Percentiles rank a stretch among this genome's conserved stretches.
These are phyloP conservation scores for Numenius phaeopus DNA, from an alignment of 2,797 vertebrate genomes.

Conservation along the genomic window DNA sequence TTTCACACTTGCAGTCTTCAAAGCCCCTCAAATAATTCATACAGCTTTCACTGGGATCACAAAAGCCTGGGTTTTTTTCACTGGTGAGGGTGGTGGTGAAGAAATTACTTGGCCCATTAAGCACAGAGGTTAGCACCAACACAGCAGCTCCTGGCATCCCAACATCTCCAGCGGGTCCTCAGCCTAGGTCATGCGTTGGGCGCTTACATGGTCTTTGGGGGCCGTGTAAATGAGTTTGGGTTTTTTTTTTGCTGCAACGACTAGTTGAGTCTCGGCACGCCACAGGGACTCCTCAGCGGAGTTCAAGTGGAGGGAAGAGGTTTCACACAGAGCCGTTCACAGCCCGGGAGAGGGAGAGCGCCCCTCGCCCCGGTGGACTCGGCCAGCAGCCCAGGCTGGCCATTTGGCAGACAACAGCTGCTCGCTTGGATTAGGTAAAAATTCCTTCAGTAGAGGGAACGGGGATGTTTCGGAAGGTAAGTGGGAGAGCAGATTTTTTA, in stretches of 20 bases:
- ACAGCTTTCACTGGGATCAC: not conserved
- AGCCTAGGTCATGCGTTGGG: fast-evolving
- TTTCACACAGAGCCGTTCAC: not conserved
- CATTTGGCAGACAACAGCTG: conserved; percentile 43
- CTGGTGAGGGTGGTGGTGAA: not conserved
- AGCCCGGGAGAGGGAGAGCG: not conserved
- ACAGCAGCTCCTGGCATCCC: not conserved
- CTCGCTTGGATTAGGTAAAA: not conserved
- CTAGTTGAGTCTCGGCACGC: not conserved
- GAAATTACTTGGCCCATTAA: not conserved
- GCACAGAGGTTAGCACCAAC: not conserved
- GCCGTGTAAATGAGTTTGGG: not conserved
- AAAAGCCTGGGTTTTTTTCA: not conserved
- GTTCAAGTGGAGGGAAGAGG: conserved; percentile 46
- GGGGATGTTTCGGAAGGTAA: not conserved
- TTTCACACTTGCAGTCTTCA: not conserved
- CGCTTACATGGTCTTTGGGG: fast-evolving
- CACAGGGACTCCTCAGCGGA: not conserved
- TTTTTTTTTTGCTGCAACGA: not conserved
- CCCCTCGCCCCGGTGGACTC: not conserved
- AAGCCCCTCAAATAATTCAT: not conserved
- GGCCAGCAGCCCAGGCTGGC: not conserved
- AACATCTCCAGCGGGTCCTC: not conserved
- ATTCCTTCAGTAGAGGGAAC: not conserved
- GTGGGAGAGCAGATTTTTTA: not conserved